A percentile compares a stretch with the other conserved stretches of the same genome.
These are phyloP conservation scores for Promerops cafer DNA, from an alignment of 2,113 vertebrate genomes.

Conservation along the genomic window DNA sequence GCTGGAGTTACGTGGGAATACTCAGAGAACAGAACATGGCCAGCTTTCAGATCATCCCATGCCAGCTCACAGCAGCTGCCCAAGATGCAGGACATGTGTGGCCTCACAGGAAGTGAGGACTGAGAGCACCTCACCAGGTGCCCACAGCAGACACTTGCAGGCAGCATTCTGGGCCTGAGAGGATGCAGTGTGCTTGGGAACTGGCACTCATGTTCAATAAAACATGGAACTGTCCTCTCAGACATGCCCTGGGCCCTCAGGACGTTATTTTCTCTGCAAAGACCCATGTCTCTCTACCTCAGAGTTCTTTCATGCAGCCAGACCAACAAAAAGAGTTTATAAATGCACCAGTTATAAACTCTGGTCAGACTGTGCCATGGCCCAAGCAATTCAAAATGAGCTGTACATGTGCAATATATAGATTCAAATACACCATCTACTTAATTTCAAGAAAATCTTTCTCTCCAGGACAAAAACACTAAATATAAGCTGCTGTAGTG, in stretches of 20 bases:
- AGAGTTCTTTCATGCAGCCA: not conserved
- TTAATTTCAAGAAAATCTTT: conserved; percentile 4
- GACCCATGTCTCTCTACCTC: rapidly evolving
- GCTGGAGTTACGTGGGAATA: not conserved
- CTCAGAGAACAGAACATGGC: not conserved
- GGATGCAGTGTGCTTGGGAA: not conserved
- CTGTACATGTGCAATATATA: not conserved
- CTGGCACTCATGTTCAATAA: rapidly evolving
- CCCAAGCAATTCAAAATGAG: not conserved
- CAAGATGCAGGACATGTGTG: not conserved
- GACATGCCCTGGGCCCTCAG: not conserved
- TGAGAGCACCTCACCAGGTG: not conserved
- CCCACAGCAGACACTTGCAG: not conserved
- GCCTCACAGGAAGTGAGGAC: not conserved
- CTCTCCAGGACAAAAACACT: not conserved
- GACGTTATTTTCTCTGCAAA: not conserved
- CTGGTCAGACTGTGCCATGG: not conserved
- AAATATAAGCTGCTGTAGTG: not conserved
- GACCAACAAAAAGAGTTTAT: not conserved
- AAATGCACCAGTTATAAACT: not conserved
- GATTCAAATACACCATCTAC: not conserved
- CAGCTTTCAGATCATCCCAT: not conserved
- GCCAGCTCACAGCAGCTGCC: not conserved
- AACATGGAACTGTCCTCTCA: not conserved
- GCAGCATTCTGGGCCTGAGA: not conserved